phyloP scores from a whole-genome alignment of 2,113 vertebrate species.

The Cyrtonyx montezumae region DNA sequence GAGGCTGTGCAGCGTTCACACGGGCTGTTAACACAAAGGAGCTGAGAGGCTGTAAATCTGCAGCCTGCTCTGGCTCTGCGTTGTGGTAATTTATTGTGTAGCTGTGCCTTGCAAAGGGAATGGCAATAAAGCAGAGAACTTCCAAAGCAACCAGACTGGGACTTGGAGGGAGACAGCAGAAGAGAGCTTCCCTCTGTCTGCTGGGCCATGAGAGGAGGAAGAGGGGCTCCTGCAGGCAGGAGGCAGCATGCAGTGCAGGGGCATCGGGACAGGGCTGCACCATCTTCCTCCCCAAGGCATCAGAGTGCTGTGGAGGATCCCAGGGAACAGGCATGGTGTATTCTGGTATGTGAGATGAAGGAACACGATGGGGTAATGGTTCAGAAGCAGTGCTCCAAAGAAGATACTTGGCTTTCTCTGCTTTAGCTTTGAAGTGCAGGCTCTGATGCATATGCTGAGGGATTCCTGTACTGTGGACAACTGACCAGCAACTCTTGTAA shows the following conservation, averaged over 20 bases:
- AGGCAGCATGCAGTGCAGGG: accelerated
- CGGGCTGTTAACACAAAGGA: background rate
- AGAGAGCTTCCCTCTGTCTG: background rate
- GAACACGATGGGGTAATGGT: background rate
- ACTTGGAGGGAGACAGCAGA: background rate
- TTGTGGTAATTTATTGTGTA: background rate
- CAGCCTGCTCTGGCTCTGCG: background rate
- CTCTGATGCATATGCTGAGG: background rate
- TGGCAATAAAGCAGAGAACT: accelerated
- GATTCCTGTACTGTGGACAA: background rate
- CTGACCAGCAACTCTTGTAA: accelerated
- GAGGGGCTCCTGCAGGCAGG: background rate
- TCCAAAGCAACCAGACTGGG: background rate
- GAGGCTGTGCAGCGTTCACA: background rate
- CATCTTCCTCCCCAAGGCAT: background rate
- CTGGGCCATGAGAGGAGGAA: background rate
- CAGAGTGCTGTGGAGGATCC: background rate
- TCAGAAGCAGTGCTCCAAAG: background rate
- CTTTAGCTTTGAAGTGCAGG: background rate
- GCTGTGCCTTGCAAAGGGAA: background rate
- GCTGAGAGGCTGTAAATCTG: background rate
- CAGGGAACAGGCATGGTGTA: background rate
- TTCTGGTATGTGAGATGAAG: background rate
- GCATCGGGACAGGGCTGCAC: background rate
- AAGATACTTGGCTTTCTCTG: background rate